Percentiles rank a stretch among this genome's conserved stretches.
phyloP scores from a whole-genome alignment of 2,797 vertebrate genomes.

The Eremophila alpestris region DNA sequence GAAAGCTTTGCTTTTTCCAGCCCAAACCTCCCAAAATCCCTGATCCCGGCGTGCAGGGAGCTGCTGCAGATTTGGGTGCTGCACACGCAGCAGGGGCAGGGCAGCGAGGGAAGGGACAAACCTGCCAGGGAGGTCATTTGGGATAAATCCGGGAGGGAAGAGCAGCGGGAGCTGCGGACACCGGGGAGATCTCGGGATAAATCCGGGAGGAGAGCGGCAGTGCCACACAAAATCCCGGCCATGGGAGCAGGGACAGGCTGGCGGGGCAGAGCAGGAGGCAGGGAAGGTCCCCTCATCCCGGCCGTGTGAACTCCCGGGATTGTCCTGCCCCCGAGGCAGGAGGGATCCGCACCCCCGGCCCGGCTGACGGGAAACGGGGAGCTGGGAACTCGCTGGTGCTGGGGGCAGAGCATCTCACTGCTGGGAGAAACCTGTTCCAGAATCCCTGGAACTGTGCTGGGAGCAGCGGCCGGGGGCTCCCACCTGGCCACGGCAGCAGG shows the following conservation, averaged over 20 bases:
- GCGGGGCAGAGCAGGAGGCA: slow-evolving; percentile 50
- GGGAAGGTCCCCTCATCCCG: slow-evolving; percentile 38
- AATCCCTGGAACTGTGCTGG: background rate
- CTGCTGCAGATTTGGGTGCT: background rate
- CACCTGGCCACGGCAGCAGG: background rate
- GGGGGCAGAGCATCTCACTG: background rate
- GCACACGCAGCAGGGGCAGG: background rate
- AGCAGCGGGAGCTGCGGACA: slow-evolving; percentile 41
- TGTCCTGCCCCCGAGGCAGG: background rate
- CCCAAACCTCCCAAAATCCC: background rate
- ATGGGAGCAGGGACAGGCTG: slow-evolving; percentile 7
- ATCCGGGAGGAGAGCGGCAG: slow-evolving; percentile 61
- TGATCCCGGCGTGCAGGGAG: fast-evolving
- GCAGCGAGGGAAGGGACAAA: background rate
- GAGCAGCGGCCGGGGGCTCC: background rate
- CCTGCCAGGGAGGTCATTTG: slow-evolving; percentile 60
- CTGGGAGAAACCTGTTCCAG: slow-evolving; percentile 34
- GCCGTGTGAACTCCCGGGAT: slow-evolving; percentile 9
- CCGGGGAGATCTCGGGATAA: slow-evolving; percentile 58
- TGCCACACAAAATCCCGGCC: background rate
- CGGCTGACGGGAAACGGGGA: background rate
- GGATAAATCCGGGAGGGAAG: slow-evolving; percentile 70
- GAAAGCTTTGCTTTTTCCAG: background rate
- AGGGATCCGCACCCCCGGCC: background rate
- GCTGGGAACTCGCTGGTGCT: background rate